Percentiles rank a stretch among this genome's conserved stretches.
Conservation (phyloP, 2,797 vertebrate species). For the Trichosurus vulpecula region DNA sequence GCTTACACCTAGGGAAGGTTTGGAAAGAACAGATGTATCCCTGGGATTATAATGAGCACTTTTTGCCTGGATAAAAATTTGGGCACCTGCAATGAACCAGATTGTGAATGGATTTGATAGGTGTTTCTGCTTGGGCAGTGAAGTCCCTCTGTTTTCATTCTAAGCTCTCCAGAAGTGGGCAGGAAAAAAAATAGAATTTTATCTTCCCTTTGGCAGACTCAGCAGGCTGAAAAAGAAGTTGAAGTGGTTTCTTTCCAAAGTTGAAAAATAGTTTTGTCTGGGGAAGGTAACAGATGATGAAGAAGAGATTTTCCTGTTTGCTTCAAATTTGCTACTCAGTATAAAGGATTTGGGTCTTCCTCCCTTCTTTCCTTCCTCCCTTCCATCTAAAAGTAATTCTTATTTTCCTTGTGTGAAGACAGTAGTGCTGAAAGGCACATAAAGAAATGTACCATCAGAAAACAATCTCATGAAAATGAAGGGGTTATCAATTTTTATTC, state of each 20-base stretch:
- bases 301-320: neutral
- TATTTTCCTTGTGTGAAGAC: neutral
- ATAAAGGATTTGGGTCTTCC: neutral
- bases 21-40: slow-evolving; percentile 15
- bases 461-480: neutral
- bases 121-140: neutral
- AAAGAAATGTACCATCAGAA: neutral
- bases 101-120: neutral
- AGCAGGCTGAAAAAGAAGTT: fast-evolving
- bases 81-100: fast-evolving
- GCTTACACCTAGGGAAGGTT: neutral
- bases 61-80: fast-evolving
- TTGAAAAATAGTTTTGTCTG: neutral
- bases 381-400: neutral
- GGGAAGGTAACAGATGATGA: fast-evolving
- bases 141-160: neutral
- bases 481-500: neutral
- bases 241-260: neutral
- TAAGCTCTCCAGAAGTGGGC: neutral
- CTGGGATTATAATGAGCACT: neutral
- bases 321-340: neutral
- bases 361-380: no score
- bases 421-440: neutral
- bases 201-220: fast-evolving
- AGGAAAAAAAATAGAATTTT: fast-evolving